Percentiles rank a stretch among this genome's conserved stretches.
These are phyloP conservation scores for Dromococcyx pavoninus DNA, from an alignment of 2,797 vertebrate species.

Conservation along the genomic window DNA sequence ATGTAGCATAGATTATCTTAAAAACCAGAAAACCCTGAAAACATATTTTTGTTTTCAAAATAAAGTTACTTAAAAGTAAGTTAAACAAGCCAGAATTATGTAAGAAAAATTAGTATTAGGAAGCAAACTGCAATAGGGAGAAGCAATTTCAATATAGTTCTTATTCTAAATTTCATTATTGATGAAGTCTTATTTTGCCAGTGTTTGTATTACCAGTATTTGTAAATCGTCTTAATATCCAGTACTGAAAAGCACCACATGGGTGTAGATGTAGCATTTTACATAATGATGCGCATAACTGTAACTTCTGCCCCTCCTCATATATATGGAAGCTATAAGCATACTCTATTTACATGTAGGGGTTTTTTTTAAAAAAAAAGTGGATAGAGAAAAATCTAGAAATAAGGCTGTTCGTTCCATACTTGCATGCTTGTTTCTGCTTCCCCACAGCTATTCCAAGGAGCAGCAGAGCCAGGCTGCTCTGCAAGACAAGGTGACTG, in stretches of 20 bases:
- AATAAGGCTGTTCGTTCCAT: neutral
- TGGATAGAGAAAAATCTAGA: neutral
- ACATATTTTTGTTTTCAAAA: neutral
- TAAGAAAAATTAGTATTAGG: neutral
- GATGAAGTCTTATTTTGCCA: neutral
- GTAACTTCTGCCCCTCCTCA: neutral
- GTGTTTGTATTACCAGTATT: neutral
- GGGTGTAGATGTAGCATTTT: neutral
- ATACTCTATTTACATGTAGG: neutral
- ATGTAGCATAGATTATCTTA: neutral
- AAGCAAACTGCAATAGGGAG: neutral
- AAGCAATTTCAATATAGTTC: neutral
- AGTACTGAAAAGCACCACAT: neutral
- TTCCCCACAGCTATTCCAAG: neutral
- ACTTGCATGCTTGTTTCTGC: neutral
- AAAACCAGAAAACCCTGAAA: neutral
- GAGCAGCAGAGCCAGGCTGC: neutral
- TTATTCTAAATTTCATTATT: neutral
- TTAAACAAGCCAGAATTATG: neutral
- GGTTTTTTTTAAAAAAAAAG: neutral
- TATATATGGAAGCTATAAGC: neutral
- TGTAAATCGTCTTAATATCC: neutral
- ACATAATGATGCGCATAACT: neutral
- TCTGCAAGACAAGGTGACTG: neutral
- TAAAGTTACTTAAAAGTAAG: neutral